These are phyloP conservation scores for Drosophila nasuta DNA, from an alignment of 1,140 invertebrate species.

Conservation along the genomic window DNA sequence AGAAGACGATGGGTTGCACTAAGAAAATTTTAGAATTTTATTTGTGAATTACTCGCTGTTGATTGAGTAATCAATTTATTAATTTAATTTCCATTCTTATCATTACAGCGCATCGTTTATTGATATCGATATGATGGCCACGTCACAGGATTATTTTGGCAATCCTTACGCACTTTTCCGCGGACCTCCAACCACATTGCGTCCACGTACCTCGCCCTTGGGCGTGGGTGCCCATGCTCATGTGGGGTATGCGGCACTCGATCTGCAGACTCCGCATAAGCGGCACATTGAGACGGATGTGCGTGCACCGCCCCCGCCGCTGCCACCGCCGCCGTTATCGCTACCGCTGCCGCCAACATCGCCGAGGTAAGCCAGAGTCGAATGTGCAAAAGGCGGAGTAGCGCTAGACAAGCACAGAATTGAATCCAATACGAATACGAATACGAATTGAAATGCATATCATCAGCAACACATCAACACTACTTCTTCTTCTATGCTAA, in stretches of 20 bases:
- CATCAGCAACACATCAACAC: slow-evolving; percentile 77
- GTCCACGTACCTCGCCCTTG: slow-evolving; percentile 75
- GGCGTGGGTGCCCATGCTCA: slow-evolving; percentile 61
- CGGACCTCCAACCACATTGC: slow-evolving; percentile 75
- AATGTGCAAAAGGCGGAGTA: slow-evolving; percentile 33
- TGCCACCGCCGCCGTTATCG: slow-evolving; percentile 69
- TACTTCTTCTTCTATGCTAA: slow-evolving; percentile 69
- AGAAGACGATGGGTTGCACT: background rate
- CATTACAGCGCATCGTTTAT: slow-evolving; percentile 35
- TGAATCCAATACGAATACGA: slow-evolving; percentile 51
- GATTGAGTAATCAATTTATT: background rate
- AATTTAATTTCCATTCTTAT: background rate
- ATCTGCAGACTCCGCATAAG: slow-evolving; percentile 81
- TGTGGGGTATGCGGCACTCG: slow-evolving; percentile 65
- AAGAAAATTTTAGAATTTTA: background rate
- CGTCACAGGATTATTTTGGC: slow-evolving; percentile 82
- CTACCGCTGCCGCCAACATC: slow-evolving; percentile 68
- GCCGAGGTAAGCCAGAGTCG: slow-evolving; percentile 77
- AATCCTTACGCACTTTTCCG: slow-evolving; percentile 82
- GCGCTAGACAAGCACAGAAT: slow-evolving; percentile 61
- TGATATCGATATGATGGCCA: slow-evolving; percentile 74
- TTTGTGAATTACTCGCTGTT: too few relatives aligned
- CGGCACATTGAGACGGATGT: slow-evolving; percentile 71
- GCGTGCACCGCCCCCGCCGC: slow-evolving; percentile 71
- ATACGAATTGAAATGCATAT: slow-evolving; percentile 65